phyloP scores from a whole-genome alignment of 2,797 vertebrate genomes.

The Gymnopithys bicolor region DNA sequence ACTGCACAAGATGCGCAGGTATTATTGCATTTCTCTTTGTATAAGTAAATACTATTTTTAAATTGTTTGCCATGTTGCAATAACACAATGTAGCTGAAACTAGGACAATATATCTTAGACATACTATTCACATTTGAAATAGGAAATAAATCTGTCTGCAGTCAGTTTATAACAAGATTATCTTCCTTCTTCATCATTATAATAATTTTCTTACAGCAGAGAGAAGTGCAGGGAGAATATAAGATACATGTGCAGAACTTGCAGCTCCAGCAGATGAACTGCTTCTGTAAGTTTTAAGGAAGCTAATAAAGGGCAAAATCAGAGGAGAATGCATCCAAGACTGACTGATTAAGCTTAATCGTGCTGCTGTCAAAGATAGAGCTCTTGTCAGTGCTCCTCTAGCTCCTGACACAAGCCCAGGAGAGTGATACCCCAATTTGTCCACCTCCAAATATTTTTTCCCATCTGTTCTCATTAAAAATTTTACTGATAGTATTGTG shows the following conservation, averaged over 20 bases:
- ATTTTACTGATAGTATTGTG: background rate
- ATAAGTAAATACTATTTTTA: background rate
- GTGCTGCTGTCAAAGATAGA: background rate
- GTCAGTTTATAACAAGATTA: background rate
- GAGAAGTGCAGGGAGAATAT: background rate
- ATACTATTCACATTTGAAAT: background rate
- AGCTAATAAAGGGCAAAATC: background rate
- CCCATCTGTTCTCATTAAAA: background rate
- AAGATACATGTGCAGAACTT: background rate
- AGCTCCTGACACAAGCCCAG: background rate
- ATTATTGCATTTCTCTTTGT: background rate
- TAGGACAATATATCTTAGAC: background rate
- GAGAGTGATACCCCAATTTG: background rate
- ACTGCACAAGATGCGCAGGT: background rate
- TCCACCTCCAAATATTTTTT: background rate
- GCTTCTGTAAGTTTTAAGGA: background rate
- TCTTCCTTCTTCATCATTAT: background rate
- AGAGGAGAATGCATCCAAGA: background rate
- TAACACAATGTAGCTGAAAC: background rate
- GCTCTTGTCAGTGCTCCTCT: background rate
- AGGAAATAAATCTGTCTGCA: background rate
- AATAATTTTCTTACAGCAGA: background rate
- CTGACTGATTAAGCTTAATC: background rate
- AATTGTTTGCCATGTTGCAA: background rate
- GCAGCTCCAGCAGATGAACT: background rate